Conservation (phyloP, 2,888 invertebrate genomes). For the Ceramica pisi region DNA sequence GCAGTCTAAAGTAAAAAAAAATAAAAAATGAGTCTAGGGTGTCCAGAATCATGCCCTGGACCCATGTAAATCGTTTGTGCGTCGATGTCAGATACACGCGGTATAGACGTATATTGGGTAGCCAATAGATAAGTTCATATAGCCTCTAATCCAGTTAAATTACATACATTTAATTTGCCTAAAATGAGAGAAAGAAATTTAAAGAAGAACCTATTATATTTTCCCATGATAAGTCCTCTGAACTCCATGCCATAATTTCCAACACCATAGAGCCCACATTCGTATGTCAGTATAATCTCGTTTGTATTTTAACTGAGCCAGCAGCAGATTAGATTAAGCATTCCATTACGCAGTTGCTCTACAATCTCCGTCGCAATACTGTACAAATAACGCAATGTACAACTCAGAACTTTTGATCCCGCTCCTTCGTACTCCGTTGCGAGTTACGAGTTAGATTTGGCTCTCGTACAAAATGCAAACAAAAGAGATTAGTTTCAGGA, state of each 20-base stretch:
- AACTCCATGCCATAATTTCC: slow-evolving; percentile 10
- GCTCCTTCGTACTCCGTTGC: slow-evolving; percentile 74
- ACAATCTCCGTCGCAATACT: slow-evolving; percentile 49
- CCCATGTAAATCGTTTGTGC: no score
- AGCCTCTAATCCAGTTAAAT: no score
- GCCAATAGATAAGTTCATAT: no score
- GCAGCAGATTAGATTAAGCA: slow-evolving; percentile 48
- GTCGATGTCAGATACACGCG: no score
- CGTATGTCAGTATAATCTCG: slow-evolving; percentile 22
- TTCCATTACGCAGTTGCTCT: slow-evolving; percentile 56
- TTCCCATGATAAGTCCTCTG: background rate
- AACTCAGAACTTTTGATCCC: slow-evolving; percentile 70
- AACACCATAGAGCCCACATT: slow-evolving; percentile 17
- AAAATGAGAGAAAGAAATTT: background rate
- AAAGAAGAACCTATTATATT: background rate
- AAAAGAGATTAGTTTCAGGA: slow-evolving; percentile 83
- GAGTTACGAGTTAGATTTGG: slow-evolving; percentile 75
- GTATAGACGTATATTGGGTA: no score
- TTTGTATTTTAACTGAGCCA: slow-evolving; percentile 31
- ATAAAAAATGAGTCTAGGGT: no score
- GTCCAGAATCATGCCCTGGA: no score
- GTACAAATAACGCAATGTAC: slow-evolving; percentile 56
- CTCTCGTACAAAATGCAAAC: slow-evolving; percentile 83
- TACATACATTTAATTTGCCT: background rate
- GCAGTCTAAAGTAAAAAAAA: no score